Percentiles rank a stretch among this genome's conserved stretches.
Evolutionary conservation across 2,888 invertebrate species (phyloP).

Genomic region (Lacanobia oleracea): DNA sequence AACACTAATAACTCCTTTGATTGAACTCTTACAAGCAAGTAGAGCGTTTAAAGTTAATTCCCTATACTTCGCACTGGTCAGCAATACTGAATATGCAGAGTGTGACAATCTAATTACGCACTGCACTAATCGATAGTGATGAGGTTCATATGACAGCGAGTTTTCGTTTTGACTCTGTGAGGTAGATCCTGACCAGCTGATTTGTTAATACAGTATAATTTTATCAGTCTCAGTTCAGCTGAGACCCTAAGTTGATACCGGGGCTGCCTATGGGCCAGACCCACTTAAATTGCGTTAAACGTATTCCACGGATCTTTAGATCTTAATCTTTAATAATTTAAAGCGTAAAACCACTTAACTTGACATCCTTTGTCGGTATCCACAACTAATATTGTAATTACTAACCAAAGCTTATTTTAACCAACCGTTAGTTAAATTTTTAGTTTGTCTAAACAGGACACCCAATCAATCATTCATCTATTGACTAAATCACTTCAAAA

Average conservation of each 20-base stretch:
- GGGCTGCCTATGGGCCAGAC: too few relatives aligned
- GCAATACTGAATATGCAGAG: slow-evolving; percentile 23
- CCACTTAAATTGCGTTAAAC: too few relatives aligned
- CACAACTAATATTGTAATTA: slow-evolving; percentile 15
- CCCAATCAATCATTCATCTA: slow-evolving; percentile 44
- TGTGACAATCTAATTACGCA: slow-evolving; percentile 29
- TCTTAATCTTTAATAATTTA: background rate
- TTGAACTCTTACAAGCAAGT: slow-evolving; percentile 28
- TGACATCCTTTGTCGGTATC: background rate
- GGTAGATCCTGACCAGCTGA: background rate
- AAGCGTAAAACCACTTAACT: background rate
- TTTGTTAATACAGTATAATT: background rate
- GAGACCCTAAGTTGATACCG: too few relatives aligned
- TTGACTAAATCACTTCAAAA: slow-evolving; percentile 53
- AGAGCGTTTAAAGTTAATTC: slow-evolving; percentile 37
- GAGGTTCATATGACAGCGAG: too few relatives aligned
- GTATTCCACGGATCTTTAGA: background rate
- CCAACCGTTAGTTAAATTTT: background rate
- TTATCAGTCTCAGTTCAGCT: too few relatives aligned
- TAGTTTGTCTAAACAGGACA: slow-evolving; percentile 10
- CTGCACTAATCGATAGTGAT: background rate
- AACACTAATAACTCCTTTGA: slow-evolving; percentile 26
- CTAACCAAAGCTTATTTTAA: background rate
- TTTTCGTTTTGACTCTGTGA: background rate
- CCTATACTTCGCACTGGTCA: background rate